Percentiles rank a stretch among this genome's conserved stretches.
Conservation (phyloP, 2,797 vertebrate species). For the Lophotriccus pileatus region DNA sequence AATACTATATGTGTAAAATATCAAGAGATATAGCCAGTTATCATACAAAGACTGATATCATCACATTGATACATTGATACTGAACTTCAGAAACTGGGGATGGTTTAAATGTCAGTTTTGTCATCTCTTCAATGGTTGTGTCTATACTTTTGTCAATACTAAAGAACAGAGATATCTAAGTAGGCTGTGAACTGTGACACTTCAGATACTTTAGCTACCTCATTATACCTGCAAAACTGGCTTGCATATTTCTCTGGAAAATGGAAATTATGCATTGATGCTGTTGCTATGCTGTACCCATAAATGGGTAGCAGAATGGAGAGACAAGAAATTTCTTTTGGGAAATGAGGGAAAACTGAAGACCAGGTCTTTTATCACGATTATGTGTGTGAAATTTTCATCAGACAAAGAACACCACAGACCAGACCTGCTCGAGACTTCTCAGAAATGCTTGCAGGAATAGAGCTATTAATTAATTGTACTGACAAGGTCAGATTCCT, state of each 20-base stretch:
- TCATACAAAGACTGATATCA: not conserved
- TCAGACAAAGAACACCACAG: not conserved
- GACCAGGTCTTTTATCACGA: not conserved
- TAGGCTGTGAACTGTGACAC: not conserved
- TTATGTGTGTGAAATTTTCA: not conserved
- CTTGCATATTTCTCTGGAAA: not conserved
- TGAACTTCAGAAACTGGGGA: not conserved
- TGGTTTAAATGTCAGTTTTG: not conserved
- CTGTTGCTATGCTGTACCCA: not conserved
- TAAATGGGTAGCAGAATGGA: not conserved
- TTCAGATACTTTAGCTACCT: not conserved
- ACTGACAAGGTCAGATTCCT: not conserved
- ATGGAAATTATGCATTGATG: not conserved
- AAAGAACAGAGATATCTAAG: not conserved
- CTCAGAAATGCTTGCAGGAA: not conserved
- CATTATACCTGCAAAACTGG: not conserved
- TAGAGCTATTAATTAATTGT: not conserved
- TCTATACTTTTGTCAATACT: not conserved
- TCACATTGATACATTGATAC: not conserved
- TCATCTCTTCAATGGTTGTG: not conserved
- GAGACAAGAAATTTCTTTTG: not conserved
- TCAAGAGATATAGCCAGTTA: fast-evolving
- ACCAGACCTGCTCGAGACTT: not conserved
- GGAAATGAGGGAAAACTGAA: not conserved
- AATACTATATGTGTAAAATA: not conserved